Percentiles rank a stretch among this genome's conserved stretches.
phyloP scores from a whole-genome alignment of 2,797 vertebrate genomes.

The Ptychadena robeensis region DNA sequence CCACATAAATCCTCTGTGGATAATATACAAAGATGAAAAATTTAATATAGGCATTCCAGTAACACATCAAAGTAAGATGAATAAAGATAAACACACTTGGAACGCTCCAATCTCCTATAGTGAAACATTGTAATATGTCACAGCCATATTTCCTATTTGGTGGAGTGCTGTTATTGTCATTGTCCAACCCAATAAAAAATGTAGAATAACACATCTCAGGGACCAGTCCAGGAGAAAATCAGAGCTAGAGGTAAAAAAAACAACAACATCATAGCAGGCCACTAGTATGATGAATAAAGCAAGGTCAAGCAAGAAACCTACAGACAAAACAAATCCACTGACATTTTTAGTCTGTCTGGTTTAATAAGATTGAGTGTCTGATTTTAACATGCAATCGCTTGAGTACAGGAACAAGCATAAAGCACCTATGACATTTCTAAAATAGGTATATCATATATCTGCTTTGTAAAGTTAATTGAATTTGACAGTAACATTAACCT shows the following conservation, averaged over 20 bases:
- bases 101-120: not conserved
- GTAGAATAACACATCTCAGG: too few relatives aligned
- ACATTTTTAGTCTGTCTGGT: not conserved
- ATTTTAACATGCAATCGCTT: not conserved
- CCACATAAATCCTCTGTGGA: not conserved
- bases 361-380: not conserved
- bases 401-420: not conserved
- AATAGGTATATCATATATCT: not conserved
- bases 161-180: not conserved
- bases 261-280: not conserved
- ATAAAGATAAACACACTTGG: not conserved
- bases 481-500: not conserved
- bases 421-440: not conserved
- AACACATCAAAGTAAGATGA: not conserved
- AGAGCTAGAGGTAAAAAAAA: not conserved
- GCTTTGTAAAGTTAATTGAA: not conserved
- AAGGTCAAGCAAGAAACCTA: not conserved
- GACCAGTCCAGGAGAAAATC: not conserved
- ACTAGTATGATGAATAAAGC: not conserved
- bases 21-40: not conserved
- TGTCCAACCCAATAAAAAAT: not conserved
- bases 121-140: too few relatives aligned
- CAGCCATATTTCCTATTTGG: not conserved
- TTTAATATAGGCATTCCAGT: not conserved
- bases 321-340: not conserved